Percentiles rank a stretch among this genome's conserved stretches.
Evolutionary conservation across 2,797 vertebrate genomes (phyloP).

Genomic region (Hafferia zeledoni): DNA sequence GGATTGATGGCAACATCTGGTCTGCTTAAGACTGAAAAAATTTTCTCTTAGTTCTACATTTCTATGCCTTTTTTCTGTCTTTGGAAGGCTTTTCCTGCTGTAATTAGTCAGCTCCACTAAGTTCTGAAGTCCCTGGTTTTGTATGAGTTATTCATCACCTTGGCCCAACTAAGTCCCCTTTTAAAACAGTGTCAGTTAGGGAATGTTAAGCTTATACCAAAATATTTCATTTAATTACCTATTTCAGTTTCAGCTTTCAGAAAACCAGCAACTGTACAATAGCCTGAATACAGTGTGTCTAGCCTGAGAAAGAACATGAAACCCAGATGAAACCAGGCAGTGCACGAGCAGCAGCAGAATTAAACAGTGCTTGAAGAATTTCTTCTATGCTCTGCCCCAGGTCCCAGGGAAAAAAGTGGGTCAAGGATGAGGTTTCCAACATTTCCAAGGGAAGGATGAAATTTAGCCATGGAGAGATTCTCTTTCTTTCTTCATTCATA

Average conservation of each 20-base stretch:
- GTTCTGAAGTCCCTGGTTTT: neutral
- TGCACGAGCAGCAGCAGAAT: neutral
- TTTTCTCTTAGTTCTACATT: neutral
- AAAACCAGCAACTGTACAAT: neutral
- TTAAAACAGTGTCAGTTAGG: neutral
- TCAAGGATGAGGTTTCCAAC: neutral
- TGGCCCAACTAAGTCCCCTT: neutral
- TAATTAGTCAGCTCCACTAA: neutral
- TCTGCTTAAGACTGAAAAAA: neutral
- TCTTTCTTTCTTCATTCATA: neutral
- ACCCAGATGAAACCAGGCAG: neutral
- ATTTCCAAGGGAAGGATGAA: neutral
- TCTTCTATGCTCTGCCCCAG: neutral
- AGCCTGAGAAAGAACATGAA: neutral
- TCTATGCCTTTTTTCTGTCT: neutral
- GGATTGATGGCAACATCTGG: neutral
- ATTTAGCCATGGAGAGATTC: neutral
- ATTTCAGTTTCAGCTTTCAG: neutral
- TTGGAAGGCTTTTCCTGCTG: neutral
- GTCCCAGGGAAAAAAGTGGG: neutral
- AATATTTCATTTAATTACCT: neutral
- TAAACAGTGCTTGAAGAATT: neutral
- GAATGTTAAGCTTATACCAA: neutral
- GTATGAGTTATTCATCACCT: neutral
- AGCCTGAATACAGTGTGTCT: neutral